Evolutionary conservation across 92 coral and sea anemone genomes (phyloP).

Genomic region (Micromussa lordhowensis): DNA sequence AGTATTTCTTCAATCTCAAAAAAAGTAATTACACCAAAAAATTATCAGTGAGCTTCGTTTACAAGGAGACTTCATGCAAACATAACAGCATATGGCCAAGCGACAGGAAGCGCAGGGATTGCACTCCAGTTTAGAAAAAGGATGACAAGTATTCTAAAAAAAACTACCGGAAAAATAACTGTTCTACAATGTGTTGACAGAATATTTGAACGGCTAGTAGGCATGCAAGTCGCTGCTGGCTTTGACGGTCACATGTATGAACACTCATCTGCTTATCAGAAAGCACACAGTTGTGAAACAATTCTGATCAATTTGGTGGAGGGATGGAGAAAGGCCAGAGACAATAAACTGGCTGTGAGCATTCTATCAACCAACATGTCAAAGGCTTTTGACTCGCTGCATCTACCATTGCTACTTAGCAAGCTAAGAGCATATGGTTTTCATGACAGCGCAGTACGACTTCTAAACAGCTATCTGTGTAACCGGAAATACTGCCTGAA

Average conservation of each 20-base stretch:
- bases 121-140: slow-evolving; percentile 59
- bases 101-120: slow-evolving; percentile 58
- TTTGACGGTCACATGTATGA: slow-evolving; percentile 42
- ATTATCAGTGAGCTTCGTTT: not conserved
- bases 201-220: slow-evolving; percentile 47
- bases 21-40: slow-evolving; percentile 3
- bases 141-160: slow-evolving; percentile 37
- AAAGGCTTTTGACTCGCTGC: slow-evolving; percentile 20
- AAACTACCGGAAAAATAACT: slow-evolving; percentile 55
- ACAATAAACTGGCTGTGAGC: slow-evolving; percentile 26
- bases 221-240: too few species aligned
- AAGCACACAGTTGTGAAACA: slow-evolving; percentile 48
- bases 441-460: slow-evolving; percentile 17
- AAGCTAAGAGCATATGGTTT: slow-evolving; percentile 35
- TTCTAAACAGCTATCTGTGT: slow-evolving; percentile 39
- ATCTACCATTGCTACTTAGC: slow-evolving; percentile 18
- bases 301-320: slow-evolving; percentile 6
- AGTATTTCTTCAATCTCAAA: too few species aligned
- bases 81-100: slow-evolving; percentile 49
- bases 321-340: slow-evolving; percentile 48
- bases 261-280: slow-evolving; percentile 44
- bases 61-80: slow-evolving; percentile 11
- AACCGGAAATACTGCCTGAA: slow-evolving; percentile 29
- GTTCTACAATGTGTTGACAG: slow-evolving; percentile 38
- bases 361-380: slow-evolving; percentile 29